Percentiles rank a stretch among this genome's conserved stretches.
Evolutionary conservation across 92 coral and sea anemone species (phyloP).

Genomic region (Blastomussa wellsi): DNA sequence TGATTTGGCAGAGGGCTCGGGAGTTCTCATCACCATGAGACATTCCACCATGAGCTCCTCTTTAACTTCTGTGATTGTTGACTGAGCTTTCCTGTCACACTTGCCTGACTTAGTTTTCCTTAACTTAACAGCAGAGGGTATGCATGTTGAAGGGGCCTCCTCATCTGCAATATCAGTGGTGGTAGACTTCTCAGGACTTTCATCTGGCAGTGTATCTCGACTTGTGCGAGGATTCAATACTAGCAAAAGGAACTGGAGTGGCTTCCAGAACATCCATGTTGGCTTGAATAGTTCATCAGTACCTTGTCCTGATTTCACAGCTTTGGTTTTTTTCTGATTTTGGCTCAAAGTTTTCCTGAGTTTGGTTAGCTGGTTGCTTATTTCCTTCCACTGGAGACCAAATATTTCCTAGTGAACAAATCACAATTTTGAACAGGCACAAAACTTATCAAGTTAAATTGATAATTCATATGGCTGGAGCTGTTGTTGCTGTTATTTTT

Average conservation of each 20-base stretch:
- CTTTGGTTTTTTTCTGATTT: slow-evolving; percentile 29
- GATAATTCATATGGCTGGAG: no score
- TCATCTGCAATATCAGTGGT: slow-evolving; percentile 18
- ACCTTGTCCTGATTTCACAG: slow-evolving; percentile 45
- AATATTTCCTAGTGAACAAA: slow-evolving; percentile 42
- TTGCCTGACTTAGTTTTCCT: slow-evolving; percentile 33
- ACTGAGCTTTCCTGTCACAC: slow-evolving; percentile 46
- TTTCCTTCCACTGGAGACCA: slow-evolving; percentile 27
- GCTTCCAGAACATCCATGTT: slow-evolving; percentile 64
- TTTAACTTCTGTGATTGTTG: slow-evolving; percentile 35
- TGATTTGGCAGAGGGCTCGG: slow-evolving; percentile 27
- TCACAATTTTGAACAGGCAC: slow-evolving; percentile 35
- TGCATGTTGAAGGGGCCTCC: slow-evolving; percentile 10
- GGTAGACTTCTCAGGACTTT: slow-evolving; percentile 22
- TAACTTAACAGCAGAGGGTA: slow-evolving; percentile 31
- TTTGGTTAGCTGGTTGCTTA: slow-evolving; percentile 41
- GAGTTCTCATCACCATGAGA: slow-evolving; percentile 40
- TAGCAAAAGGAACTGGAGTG: slow-evolving; percentile 54
- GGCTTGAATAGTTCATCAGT: slow-evolving; percentile 34
- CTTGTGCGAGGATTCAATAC: slow-evolving; percentile 52
- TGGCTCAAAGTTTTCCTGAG: slow-evolving; percentile 39
- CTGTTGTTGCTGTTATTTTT: no score
- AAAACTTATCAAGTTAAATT: slow-evolving; percentile 9
- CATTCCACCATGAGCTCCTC: slow-evolving; percentile 36
- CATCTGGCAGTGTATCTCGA: slow-evolving; percentile 27